Evolutionary conservation across 2,113 vertebrate species (phyloP), one percentile per base, ranked within the genome.

Genomic region (Ivindomyrus marchei): DNA sequence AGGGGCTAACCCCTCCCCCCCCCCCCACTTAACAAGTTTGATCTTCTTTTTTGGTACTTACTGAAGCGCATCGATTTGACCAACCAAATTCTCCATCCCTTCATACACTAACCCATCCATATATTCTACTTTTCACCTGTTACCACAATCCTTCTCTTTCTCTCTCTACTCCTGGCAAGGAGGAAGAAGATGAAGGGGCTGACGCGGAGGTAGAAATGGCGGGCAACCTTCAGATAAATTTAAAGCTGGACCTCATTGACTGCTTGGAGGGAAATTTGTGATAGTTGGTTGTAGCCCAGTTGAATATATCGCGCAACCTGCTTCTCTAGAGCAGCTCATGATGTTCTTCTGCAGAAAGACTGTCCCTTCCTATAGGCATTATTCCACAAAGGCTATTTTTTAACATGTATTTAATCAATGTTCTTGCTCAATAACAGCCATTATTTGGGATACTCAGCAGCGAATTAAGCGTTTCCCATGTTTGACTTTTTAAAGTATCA

Each of bases 171-270:
- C 5, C 56, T 1, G 89, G 36, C 91, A 92, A 94, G 90, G 92
- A 90, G 31, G 90, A 94, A 89, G 93, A 91, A 74, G 88, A 94
- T 47, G 91, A 93, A 50, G 92, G 91, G 88, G 91, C 92, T 90
- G 92, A 93, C 88, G 92, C 91, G 90, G 91, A 93, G 92, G 93
- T 94, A 93, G 89, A 90, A 85, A 50, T 47, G 2, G 84, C 39
- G 89, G 3, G 88, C 45, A 90, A 45, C 47, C 90, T 45, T 91
- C 42, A 17, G 77, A 86, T 58, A 21, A 27, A 47, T 24, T 85
- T 45, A 46, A 3, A 45, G 21, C 45, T 85, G 10, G 9, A 24
- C 15, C 21, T 85, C 27, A 36, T 87, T 80, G 36, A n/a, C 13
- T 87, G 31, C 50, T 3, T 87, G 85, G 85, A 87, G 7, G 47